Conservation (phyloP, 2,888 invertebrate species). For the Oscheius myriophilus region DNA sequence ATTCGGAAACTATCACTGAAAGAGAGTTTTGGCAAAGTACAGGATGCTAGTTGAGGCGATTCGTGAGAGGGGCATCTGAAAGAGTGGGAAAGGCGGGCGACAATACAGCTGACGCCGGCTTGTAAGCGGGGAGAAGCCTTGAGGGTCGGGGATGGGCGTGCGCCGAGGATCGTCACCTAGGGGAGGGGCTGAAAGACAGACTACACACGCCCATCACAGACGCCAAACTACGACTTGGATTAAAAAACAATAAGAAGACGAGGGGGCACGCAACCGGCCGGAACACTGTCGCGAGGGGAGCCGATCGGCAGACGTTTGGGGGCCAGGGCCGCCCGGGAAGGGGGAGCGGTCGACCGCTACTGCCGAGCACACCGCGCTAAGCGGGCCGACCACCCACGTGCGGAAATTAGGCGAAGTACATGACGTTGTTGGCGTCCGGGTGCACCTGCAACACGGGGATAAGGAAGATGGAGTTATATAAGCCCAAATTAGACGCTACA, state of each 20-base stretch:
- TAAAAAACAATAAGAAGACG: neutral
- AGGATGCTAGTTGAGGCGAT: too few relatives aligned
- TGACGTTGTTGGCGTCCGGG: neutral
- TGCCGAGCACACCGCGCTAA: conserved; percentile 15
- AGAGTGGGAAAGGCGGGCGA: conserved; percentile 1
- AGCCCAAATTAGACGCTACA: too few relatives aligned
- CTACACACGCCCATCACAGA: conserved; percentile 20
- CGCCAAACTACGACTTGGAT: neutral
- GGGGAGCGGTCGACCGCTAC: conserved; percentile 30
- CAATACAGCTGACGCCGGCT: neutral
- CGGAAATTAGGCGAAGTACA: neutral
- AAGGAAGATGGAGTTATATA: neutral
- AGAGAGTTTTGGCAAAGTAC: too few relatives aligned
- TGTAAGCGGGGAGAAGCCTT: too few relatives aligned
- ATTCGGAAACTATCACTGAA: too few relatives aligned
- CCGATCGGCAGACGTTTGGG: conserved; percentile 10
- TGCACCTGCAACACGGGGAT: too few relatives aligned
- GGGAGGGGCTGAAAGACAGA: conserved; percentile 22
- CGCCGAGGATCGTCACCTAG: conserved; percentile 26
- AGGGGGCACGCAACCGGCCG: conserved; percentile 18
- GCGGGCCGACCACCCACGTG: conserved; percentile 27
- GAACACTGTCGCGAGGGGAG: conserved; percentile 7
- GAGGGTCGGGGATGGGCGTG: conserved; percentile 17
- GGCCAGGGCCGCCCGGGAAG: conserved; percentile 33
- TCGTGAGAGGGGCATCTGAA: neutral